A percentile compares a stretch with the other conserved stretches of the same genome.
Evolutionary conservation across 2,797 vertebrate species (phyloP).

Genomic region (Sciurus vulgaris): DNA sequence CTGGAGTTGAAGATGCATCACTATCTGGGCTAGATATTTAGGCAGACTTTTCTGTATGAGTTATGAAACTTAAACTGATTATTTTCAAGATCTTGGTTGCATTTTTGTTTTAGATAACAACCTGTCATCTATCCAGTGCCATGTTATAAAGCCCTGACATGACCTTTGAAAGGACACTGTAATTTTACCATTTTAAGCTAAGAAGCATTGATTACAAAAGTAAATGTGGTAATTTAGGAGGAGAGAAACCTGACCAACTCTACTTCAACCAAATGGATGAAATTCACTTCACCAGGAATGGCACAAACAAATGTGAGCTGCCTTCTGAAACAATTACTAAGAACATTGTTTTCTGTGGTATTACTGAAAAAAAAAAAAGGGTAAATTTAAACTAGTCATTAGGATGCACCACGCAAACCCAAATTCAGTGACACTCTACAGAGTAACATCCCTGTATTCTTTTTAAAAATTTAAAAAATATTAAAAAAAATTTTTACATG

Average conservation of each 20-base stretch:
- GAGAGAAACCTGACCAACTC: neutral
- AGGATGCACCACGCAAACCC: neutral
- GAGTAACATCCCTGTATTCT: neutral
- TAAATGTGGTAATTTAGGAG: neutral
- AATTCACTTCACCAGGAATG: neutral
- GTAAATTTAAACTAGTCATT: neutral
- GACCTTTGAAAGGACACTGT: neutral
- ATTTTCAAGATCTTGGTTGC: neutral
- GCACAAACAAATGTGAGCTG: neutral
- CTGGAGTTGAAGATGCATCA: neutral
- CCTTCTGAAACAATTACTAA: too few relatives aligned
- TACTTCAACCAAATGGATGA: neutral
- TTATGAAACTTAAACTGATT: neutral
- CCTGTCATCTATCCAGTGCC: neutral
- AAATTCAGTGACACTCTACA: neutral
- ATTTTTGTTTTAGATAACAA: slow-evolving; percentile 43
- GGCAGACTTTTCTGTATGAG: neutral
- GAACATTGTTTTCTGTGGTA: too few relatives aligned
- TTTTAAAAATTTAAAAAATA: too few relatives aligned
- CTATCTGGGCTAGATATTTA: neutral
- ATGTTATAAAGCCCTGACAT: neutral
- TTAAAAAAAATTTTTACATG: too few relatives aligned
- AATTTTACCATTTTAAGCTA: neutral
- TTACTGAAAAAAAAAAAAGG: neutral
- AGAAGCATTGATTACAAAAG: neutral